Percentiles rank a stretch among this genome's conserved stretches.
These are phyloP conservation scores for Syngnathoides biaculeatus DNA, from an alignment of 2,113 vertebrate genomes.

Conservation along the genomic window DNA sequence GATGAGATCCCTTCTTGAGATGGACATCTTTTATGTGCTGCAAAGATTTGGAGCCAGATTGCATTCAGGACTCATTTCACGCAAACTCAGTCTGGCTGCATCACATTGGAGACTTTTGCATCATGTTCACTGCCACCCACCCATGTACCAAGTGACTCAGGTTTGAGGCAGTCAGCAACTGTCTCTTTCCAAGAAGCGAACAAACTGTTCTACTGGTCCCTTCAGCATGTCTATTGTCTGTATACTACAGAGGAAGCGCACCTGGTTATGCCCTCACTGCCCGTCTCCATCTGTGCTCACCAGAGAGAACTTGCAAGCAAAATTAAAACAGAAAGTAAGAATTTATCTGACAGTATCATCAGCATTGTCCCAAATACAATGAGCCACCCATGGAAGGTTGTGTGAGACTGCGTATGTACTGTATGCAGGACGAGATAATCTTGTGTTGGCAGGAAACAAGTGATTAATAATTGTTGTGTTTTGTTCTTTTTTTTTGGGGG, in stretches of 20 bases:
- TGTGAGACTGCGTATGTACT: constrained; percentile 55
- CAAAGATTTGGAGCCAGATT: constrained; percentile 37
- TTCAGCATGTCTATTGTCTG: constrained; percentile 80
- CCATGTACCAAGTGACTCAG: constrained; percentile 60
- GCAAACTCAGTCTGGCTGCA: constrained; percentile 57
- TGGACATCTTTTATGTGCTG: constrained; percentile 58
- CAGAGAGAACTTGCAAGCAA: constrained; percentile 83
- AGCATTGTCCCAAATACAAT: constrained; percentile 60
- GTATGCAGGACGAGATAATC: constrained; percentile 45
- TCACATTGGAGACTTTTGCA: constrained; percentile 47
- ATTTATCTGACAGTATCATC: constrained; percentile 69
- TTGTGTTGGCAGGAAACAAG: constrained; percentile 48
- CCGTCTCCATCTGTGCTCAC: constrained; percentile 82
- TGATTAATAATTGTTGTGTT: constrained; percentile 52
- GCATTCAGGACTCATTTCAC: constrained; percentile 61
- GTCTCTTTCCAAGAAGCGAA: constrained; percentile 60
- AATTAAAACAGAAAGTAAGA: constrained; percentile 84
- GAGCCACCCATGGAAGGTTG: constrained; percentile 47
- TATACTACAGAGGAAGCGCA: constrained; percentile 79
- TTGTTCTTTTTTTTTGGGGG: constrained; percentile 38
- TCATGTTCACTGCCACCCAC: constrained; percentile 50
- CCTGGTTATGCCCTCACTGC: constrained; percentile 82
- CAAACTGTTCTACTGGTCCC: constrained; percentile 63
- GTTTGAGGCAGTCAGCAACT: constrained; percentile 56
- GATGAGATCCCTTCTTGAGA: constrained; percentile 23